Base-by-base conservation (phyloP, 2,888 invertebrate genomes). In the Harpagoxenus sublaevis region DNA sequence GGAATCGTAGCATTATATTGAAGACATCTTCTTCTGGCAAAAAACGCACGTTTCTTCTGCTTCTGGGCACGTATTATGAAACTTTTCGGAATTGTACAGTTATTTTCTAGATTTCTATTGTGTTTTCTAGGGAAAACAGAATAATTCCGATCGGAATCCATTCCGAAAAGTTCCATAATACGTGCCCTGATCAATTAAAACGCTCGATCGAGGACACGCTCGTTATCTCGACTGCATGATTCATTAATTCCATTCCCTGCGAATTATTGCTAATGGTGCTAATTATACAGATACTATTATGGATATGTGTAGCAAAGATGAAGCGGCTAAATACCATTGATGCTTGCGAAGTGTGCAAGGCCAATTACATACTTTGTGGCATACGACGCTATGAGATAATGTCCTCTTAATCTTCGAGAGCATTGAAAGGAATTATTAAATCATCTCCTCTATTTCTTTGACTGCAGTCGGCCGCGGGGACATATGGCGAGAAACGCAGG, bases 371-470 rank as follows among this genome's bases (percentile, higher is more conserved):
- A 79, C 79, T 81, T 71, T 60, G 48, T n/a, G n/a, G n/a, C n/a
- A n/a, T n/a, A 60, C 28, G 71, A 78, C 78, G 42, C 48, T 68
- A 81, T 71, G 79, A 81, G 71, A 81, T 81, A 81, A 81, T 81
- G 39, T 39, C 48, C 79, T 81, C 71, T 71, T 62, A 71, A 60
- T 81, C 57, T 79, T 70, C 42, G 18, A 66, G 60, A 48, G 8
- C 55, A 55, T 66, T 68, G 45, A 31, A 35, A 35, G 1, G 71
- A 71, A 81, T 81, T 60, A 81, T 71, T 71, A 62, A 81, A 71
- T 81, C 51, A 81, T 81, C 71, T 68, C 23, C 66, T 79, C 48
- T 51, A 70, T 79, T 70, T 79, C 23, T 79, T 23, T 12, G 48
- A 5, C 57, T 48, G 23, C 8, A 18, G 23, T 51, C 60, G 1